Conservation (phyloP, 2,113 vertebrate genomes). For the Erythrocercus mccallii region DNA sequence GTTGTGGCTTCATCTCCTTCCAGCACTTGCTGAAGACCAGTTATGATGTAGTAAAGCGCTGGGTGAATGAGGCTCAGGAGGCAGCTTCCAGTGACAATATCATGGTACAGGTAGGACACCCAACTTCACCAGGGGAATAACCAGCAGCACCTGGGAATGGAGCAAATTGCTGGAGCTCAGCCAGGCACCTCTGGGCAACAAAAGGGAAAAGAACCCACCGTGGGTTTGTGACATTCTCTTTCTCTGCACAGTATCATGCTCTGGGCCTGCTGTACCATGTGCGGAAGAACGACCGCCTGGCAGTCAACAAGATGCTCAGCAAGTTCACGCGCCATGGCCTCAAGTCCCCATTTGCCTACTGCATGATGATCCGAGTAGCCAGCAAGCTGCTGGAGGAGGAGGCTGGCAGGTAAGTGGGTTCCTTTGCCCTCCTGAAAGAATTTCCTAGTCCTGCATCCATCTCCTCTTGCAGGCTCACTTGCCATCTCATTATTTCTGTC, state of each 20-base stretch:
- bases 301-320: conserved; percentile 82
- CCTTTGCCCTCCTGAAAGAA: not conserved
- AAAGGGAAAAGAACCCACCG: rapidly evolving
- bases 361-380: conserved; percentile 82
- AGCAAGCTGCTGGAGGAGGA: conserved; percentile 83
- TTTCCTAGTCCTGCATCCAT: not conserved
- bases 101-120: conserved; percentile 80
- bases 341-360: conserved; percentile 82
- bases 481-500: not conserved
- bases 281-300: conserved; percentile 79
- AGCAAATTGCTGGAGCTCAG: not conserved
- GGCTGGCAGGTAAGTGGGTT: conserved; percentile 69
- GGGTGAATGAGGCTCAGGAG: conserved; percentile 84
- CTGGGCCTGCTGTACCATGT: conserved; percentile 82
- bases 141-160: not conserved
- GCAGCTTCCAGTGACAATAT: conserved; percentile 83
- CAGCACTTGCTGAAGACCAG: conserved; percentile 82
- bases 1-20: not conserved
- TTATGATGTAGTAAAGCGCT: conserved; percentile 82
- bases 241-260: conserved; percentile 74
- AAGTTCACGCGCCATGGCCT: conserved; percentile 80
- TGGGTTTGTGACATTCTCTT: not conserved
- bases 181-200: not conserved
- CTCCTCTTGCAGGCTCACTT: not conserved
- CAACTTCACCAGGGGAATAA: rapidly evolving